Percentiles rank a stretch among this genome's conserved stretches.
Conservation (phyloP, 2,113 vertebrate species). For the Prolemur simus region DNA sequence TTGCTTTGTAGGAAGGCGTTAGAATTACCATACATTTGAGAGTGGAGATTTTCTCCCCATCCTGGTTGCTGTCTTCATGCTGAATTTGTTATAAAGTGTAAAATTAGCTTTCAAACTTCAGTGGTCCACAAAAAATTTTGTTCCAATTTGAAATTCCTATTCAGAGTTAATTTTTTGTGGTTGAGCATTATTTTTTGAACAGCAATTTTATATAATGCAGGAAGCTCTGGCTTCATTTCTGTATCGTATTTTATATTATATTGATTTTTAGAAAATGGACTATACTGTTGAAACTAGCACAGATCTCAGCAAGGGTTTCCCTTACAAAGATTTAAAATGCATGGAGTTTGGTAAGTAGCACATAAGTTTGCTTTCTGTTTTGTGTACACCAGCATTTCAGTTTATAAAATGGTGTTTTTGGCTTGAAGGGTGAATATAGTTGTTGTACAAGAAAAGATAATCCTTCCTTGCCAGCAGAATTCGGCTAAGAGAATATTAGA, state of each 20-base stretch:
- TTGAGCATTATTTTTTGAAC: not conserved
- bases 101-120: slow-evolving; percentile 23
- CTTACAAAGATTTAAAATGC: not conserved
- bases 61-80: not conserved
- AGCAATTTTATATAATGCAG: not conserved
- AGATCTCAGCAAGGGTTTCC: not conserved
- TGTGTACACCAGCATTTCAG: not conserved
- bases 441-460: not conserved
- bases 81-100: not conserved
- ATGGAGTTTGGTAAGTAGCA: not conserved
- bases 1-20: not conserved
- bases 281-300: not conserved
- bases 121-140: not conserved
- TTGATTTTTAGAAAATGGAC: not conserved
- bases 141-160: not conserved
- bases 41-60: not conserved
- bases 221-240: not conserved
- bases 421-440: not conserved
- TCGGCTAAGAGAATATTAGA: slow-evolving; percentile 1
- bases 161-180: slow-evolving; percentile 18
- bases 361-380: not conserved
- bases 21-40: not conserved
- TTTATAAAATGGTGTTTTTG: not conserved
- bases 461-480: not conserved
- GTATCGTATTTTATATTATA: not conserved